Percentiles rank a stretch among this genome's conserved stretches.
phyloP scores from a whole-genome alignment of 2,113 vertebrate genomes.

The Callaeas wilsoni region DNA sequence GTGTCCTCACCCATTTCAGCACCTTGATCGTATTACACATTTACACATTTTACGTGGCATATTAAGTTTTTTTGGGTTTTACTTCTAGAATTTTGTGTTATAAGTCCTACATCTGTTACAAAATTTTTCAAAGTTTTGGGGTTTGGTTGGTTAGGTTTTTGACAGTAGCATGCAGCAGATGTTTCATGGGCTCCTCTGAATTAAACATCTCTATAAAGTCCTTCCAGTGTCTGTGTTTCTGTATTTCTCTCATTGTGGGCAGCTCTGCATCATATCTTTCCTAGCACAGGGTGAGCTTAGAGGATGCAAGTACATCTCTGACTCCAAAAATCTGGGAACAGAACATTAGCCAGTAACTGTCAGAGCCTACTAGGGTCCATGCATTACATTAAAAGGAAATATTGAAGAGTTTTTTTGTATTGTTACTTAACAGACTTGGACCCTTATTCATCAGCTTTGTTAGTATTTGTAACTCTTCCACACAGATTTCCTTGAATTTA shows the following conservation, averaged over 20 bases:
- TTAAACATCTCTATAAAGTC: background rate
- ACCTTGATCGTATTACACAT: background rate
- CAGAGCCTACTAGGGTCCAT: accelerated
- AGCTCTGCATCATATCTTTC: background rate
- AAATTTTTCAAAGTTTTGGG: background rate
- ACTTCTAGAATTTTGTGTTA: background rate
- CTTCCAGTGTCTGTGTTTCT: background rate
- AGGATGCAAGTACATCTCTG: background rate
- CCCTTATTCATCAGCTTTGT: background rate
- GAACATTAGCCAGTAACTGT: background rate
- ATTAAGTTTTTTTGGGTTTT: background rate
- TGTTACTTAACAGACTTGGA: background rate
- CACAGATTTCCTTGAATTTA: background rate
- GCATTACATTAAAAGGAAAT: background rate
- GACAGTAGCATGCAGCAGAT: background rate
- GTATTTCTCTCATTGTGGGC: background rate
- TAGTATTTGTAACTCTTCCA: background rate
- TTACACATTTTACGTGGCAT: background rate
- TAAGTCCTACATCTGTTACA: background rate
- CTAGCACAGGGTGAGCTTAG: background rate
- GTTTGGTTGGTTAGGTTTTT: background rate
- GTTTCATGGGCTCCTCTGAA: background rate
- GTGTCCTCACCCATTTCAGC: background rate
- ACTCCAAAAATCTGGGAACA: background rate
- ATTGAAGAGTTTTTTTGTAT: background rate